phyloP scores from a whole-genome alignment of 1,140 invertebrate species.

The Zelostemma sp. region DNA sequence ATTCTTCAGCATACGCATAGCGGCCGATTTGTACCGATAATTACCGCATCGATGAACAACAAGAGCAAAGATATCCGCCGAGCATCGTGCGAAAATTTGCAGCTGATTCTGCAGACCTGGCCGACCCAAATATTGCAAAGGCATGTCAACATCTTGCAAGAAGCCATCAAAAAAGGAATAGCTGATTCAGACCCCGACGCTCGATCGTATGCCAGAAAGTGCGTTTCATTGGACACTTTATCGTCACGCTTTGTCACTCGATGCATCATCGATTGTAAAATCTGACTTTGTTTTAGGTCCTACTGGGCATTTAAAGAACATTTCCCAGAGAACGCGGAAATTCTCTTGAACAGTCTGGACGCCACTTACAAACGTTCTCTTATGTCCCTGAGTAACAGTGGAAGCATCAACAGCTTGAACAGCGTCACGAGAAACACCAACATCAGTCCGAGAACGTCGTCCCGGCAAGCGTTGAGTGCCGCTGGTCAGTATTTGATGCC shows the following conservation, averaged over 20 bases:
- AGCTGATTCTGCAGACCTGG: constrained; percentile 89
- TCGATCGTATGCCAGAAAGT: constrained; percentile 81
- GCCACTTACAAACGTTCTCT: constrained; percentile 86
- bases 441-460: constrained; percentile 62
- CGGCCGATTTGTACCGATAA: constrained; percentile 86
- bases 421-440: constrained; percentile 58
- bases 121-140: constrained; percentile 84
- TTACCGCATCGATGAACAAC: constrained; percentile 83
- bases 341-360: constrained; percentile 86
- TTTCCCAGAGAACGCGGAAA: constrained; percentile 91
- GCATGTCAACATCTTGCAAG: constrained; percentile 82
- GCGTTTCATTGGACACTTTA: constrained; percentile 48
- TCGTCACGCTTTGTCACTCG: background rate
- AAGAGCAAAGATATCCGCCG: constrained; percentile 95
- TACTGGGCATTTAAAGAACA: constrained; percentile 92
- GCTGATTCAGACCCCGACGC: constrained; percentile 94
- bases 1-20: constrained; percentile 91
- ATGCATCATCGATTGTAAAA: no score
- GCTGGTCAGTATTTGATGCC: constrained; percentile 54
- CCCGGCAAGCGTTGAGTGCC: constrained; percentile 61
- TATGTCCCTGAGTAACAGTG: constrained; percentile 71
- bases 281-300: constrained; percentile 72
- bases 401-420: constrained; percentile 71
- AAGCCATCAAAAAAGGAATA: constrained; percentile 90
- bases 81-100: constrained; percentile 86